These are phyloP conservation scores for Apolygus lucorum DNA, from an alignment of 1,140 invertebrate genomes.

Conservation along the genomic window DNA sequence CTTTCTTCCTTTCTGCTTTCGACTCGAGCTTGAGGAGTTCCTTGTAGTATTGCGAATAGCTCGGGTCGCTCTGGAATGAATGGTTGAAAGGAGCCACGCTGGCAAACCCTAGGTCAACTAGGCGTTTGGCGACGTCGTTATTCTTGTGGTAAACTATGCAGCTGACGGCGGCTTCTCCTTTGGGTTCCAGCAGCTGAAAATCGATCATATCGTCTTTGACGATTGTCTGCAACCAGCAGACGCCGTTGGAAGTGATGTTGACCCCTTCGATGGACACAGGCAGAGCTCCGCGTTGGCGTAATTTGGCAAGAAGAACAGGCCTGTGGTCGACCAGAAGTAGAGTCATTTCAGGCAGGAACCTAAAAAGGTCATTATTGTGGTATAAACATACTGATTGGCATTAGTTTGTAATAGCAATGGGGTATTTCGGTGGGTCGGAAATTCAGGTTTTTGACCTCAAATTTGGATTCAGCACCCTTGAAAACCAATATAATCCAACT, in stretches of 20 bases:
- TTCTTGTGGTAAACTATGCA: conserved; percentile 29
- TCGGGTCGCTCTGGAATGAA: conserved; percentile 12
- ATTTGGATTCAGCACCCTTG: too few relatives aligned
- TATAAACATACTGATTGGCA: too few relatives aligned
- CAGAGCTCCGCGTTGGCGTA: conserved; percentile 7
- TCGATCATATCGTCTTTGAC: conserved; percentile 22
- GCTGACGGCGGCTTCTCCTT: conserved; percentile 27
- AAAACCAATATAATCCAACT: too few relatives aligned
- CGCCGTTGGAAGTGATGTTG: conserved; percentile 24
- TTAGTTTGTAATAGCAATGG: conserved; percentile 20
- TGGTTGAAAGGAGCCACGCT: conserved; percentile 26
- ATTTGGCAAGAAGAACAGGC: conserved; percentile 20
- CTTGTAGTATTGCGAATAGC: conserved; percentile 29
- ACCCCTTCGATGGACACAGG: conserved; percentile 27
- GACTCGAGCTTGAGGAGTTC: conserved; percentile 23
- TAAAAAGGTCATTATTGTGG: conserved; percentile 25
- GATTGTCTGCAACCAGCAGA: conserved; percentile 29
- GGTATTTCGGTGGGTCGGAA: too few relatives aligned
- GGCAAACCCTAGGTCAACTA: conserved; percentile 30
- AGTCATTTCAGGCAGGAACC: conserved; percentile 8
- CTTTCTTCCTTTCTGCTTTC: conserved; percentile 22
- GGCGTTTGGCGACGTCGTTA: conserved; percentile 23
- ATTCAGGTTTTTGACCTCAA: too few relatives aligned
- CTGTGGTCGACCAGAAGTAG: conserved; percentile 29
- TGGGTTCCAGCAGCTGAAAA: conserved; percentile 24